These are phyloP conservation scores for Malurus alboscapulatus DNA, from an alignment of 2,113 vertebrate genomes.

Conservation along the genomic window DNA sequence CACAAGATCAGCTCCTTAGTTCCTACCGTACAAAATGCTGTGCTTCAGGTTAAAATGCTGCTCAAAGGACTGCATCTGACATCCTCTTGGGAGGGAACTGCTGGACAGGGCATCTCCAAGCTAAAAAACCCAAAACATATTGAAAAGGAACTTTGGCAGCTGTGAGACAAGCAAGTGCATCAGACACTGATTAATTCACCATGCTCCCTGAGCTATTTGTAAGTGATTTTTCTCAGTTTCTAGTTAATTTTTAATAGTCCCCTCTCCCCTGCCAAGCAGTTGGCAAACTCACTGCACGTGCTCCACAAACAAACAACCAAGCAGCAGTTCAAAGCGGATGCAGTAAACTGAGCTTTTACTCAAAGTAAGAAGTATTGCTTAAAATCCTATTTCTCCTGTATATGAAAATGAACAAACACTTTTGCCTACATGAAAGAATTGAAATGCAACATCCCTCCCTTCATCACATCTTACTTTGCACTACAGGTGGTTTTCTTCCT, in stretches of 20 bases:
- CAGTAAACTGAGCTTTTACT: not conserved
- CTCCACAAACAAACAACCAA: not conserved
- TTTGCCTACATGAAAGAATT: not conserved
- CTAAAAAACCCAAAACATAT: accelerated
- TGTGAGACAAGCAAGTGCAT: not conserved
- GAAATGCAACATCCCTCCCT: not conserved
- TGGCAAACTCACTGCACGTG: not conserved
- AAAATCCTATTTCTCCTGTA: not conserved
- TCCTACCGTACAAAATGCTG: not conserved
- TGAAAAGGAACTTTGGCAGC: not conserved
- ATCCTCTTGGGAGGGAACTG: not conserved
- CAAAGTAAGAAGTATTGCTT: not conserved
- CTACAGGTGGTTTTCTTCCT: not conserved
- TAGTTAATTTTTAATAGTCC: not conserved
- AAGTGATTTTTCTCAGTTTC: not conserved
- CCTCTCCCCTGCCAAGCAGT: not conserved
- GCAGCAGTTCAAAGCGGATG: accelerated
- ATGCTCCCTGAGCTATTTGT: not conserved
- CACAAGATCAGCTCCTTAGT: not conserved
- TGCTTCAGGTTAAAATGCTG: not conserved
- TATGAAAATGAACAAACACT: not conserved
- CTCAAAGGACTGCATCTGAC: not conserved
- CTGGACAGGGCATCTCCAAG: not conserved
- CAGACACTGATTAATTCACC: not conserved
- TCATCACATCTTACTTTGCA: not conserved